Evolutionary conservation across 2,888 invertebrate species (phyloP).

Genomic region (Baronia brevicornis): DNA sequence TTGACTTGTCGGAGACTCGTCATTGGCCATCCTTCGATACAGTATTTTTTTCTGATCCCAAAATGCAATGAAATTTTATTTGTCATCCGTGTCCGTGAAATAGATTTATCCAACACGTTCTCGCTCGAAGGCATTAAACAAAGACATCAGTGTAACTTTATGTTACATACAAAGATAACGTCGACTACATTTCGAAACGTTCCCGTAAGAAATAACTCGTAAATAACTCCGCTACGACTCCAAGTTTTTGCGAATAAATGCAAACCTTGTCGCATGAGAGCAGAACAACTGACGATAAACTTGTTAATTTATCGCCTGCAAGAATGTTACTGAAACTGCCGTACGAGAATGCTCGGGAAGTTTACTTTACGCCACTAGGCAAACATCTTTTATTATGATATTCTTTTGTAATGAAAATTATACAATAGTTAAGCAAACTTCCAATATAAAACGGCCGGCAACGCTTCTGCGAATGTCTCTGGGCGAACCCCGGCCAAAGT

Average conservation of each 20-base stretch:
- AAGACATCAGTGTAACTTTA: constrained; percentile 6
- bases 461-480: too few species aligned
- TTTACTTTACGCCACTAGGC: neutral
- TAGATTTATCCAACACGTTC: too few species aligned
- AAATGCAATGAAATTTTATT: too few species aligned
- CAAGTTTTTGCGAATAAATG: constrained; percentile 14
- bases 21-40: too few species aligned
- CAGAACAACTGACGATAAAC: constrained; percentile 12
- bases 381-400: neutral
- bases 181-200: constrained; percentile 8
- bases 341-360: neutral
- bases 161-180: constrained; percentile 10
- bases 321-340: constrained; percentile 1
- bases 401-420: too few species aligned
- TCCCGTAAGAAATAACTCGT: constrained; percentile 10
- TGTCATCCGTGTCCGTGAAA: too few species aligned
- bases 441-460: too few species aligned
- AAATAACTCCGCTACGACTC: constrained; percentile 8
- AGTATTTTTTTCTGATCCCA: too few species aligned
- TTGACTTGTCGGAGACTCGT: too few species aligned
- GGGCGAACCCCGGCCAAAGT: too few species aligned
- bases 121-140: too few species aligned
- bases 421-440: too few species aligned
- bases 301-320: constrained; percentile 11
- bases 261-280: constrained; percentile 2